Evolutionary conservation across 1,140 invertebrate genomes (phyloP), one percentile per base, ranked within the genome.

Genomic region (Samia ricini): DNA sequence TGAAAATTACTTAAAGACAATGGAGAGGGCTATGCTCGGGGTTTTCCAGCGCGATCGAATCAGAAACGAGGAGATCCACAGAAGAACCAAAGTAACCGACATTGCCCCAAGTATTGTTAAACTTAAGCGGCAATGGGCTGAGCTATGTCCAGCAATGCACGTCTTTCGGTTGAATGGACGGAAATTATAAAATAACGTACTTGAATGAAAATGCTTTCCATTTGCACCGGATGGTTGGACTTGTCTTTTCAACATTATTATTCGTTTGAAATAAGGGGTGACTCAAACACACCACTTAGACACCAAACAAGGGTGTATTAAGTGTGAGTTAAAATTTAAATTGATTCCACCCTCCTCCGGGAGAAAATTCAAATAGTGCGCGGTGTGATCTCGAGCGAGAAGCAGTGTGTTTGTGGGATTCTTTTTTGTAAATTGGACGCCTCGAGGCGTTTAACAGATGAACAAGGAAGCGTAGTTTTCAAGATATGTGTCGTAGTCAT

Each of bases 261-360:
- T 85, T 79, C 85, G 79, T 64, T 69, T 67, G 75, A 84, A 87
- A 87, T 77, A 87, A 83, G 85, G 83, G 85, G 87, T 85, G 85
- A 74, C 76, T 82, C 76, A 78, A 88, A 89, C 87, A 89, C 84
- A 86, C 87, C 87, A 89, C 85, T 89, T 89, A 89, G 85, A 89
- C 84, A 85, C 87, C 85, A 88, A 88, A 89, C 87, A 88, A 86
- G 87, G 87, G 85, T 88, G 85, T 89, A 89, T 89, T 89, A 89
- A 89, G 87, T 87, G 81, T 83, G 79, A 89, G 87, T 89, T 89
- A 89, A 89, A 89, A 89, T 89, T 89, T 89, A 89, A 89, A 89
- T 89, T 89, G 87, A 89, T 88, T 89, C 85, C 72, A 81, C 83
- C 85, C 83, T 83, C 87, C 79, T 72, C 76, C 61, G 64, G 76